Evolutionary conservation across 2,797 vertebrate species (phyloP).

Genomic region (Pseudochirops cupreus): DNA sequence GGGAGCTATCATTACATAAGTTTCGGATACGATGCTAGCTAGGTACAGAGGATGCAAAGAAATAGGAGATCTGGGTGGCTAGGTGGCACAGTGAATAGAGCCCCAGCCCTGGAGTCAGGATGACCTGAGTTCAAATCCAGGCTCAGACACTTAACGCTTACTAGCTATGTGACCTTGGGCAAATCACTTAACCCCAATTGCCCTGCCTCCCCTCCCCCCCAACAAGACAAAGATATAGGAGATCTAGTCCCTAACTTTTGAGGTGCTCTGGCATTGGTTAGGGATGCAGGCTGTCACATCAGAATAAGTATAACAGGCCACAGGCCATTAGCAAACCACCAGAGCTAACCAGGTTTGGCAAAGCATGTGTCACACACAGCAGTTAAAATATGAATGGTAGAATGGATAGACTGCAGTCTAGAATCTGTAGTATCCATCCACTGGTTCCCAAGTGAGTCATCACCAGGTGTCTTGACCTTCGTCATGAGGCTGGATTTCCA

Average conservation of each 20-base stretch:
- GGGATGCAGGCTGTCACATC: rapidly evolving
- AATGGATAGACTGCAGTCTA: background rate
- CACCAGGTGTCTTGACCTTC: too few species aligned
- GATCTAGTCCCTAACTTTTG: background rate
- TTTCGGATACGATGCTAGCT: background rate
- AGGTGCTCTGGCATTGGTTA: background rate
- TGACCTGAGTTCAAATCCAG: too few species aligned
- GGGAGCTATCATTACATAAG: background rate
- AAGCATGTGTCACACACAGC: background rate
- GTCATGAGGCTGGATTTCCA: too few species aligned
- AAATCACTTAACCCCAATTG: too few species aligned
- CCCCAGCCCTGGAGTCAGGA: too few species aligned
- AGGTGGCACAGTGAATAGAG: too few species aligned
- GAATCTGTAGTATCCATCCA: background rate
- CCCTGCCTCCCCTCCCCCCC: too few species aligned
- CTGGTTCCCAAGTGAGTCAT: too few species aligned
- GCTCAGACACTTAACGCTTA: too few species aligned
- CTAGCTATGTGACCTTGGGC: too few species aligned
- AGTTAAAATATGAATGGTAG: background rate
- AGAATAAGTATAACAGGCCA: background rate
- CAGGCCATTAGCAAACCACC: background rate
- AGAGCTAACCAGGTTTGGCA: background rate
- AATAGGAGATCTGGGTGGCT: background rate
- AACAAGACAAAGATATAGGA: background rate
- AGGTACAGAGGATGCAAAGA: background rate